These are phyloP conservation scores for Deroplatys truncata DNA, from an alignment of 2,888 invertebrate genomes.

Conservation along the genomic window DNA sequence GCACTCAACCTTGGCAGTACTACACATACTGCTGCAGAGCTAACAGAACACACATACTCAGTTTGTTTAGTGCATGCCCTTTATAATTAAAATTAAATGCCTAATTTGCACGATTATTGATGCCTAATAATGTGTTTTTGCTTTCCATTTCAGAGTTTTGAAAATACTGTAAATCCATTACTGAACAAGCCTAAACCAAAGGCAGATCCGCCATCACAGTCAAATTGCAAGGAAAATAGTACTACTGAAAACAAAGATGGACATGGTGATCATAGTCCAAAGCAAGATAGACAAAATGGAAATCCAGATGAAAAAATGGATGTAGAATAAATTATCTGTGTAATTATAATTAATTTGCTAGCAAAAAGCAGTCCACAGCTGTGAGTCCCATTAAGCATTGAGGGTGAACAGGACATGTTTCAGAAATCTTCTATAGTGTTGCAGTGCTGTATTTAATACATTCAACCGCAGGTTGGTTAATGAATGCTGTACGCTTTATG, in stretches of 20 bases:
- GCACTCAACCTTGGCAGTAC: no score
- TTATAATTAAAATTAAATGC: no score
- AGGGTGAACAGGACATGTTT: background rate
- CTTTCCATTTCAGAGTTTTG: constrained; percentile 47
- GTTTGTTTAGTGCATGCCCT: no score
- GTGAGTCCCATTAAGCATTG: background rate
- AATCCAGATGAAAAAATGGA: constrained; percentile 45
- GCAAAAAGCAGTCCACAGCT: background rate
- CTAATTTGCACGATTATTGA: no score
- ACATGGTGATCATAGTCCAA: constrained; percentile 24
- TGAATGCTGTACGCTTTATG: background rate
- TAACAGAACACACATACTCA: no score
- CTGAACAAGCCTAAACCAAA: constrained; percentile 90
- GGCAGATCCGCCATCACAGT: constrained; percentile 56
- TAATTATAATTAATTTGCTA: background rate
- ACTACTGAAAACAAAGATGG: constrained; percentile 25
- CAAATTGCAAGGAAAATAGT: constrained; percentile 42
- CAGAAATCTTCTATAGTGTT: background rate
- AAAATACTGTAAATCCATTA: constrained; percentile 59
- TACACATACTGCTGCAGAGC: no score
- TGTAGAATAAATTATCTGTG: constrained; percentile 41
- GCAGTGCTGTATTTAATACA: background rate
- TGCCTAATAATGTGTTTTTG: no score
- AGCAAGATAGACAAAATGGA: constrained; percentile 35
- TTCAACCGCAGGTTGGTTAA: background rate